Base-by-base conservation (phyloP, 2,888 invertebrate genomes). In the Lamproptera curius region DNA sequence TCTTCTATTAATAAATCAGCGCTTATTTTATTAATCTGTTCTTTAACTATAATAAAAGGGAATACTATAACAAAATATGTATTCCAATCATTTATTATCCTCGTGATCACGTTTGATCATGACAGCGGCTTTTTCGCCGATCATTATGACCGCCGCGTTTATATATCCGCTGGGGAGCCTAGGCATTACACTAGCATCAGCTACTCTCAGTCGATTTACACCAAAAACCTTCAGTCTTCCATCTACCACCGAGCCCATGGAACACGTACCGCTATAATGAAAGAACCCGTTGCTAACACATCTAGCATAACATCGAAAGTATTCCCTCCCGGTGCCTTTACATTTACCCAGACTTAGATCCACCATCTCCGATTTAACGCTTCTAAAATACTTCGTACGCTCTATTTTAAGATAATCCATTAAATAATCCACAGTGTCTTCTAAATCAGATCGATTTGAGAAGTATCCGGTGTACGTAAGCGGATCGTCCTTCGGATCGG, bases 201-300 rank as follows among this genome's bases (percentile, higher is more conserved):
- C 65, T 5, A 71, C 66, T 11, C 67, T 55, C 4, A 69, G 40
- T 3, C 54, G 49, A 17, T 54, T 45, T 0, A 69, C 62, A 1
- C 65, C 61, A 1, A 39, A 46, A 0, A 69, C 68, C 1, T 42
- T 47, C 1, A 94, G 70, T 26, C 90, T 70, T 0, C 90, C 85
- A 69, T 92, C 91, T 0, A 94, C 92, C 0, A 94, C 93, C 0
- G 92, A 89, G 0, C 93, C 94, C 93, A 95, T 93, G 63, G 92
- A 92, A 45, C 91, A 91, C 0, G 94, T 93, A 0, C 93, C 91
- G 0, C 89, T 78, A 0, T 91, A 92, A 66, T 93, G 92, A 61
- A 92, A 94, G 41, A 92, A 90, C 0, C 93, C 92, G 40, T 89
- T 87, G 0, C 66, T 91, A 90, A 61, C 48, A 16, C 63, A 59